These are phyloP conservation scores for Brachionus angularis DNA, from an alignment of 1,140 invertebrate species.

Conservation along the genomic window DNA sequence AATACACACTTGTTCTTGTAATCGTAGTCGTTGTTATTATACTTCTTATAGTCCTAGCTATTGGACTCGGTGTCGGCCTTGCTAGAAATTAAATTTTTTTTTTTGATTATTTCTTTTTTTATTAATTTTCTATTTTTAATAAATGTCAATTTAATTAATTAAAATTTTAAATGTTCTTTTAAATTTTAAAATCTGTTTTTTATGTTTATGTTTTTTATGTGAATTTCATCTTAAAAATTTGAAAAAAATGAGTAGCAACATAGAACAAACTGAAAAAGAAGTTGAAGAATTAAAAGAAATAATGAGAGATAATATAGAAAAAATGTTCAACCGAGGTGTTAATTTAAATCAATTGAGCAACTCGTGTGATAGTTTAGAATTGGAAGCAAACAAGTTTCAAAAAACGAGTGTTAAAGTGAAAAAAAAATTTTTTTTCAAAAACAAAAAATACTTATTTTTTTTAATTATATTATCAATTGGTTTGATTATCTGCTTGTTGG, in stretches of 20 bases:
- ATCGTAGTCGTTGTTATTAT: background rate
- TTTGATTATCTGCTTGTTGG: too few relatives aligned
- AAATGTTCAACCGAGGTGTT: constrained; percentile 15
- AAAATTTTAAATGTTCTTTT: background rate
- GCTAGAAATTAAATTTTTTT: background rate
- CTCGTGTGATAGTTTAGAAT: constrained; percentile 16
- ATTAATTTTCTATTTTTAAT: background rate
- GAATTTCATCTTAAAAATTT: too few relatives aligned
- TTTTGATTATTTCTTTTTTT: background rate
- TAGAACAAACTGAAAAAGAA: background rate
- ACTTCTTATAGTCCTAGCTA: background rate
- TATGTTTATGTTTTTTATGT: background rate
- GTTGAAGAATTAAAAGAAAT: constrained; percentile 15
- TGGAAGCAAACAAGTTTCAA: constrained; percentile 18
- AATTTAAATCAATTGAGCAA: constrained; percentile 10
- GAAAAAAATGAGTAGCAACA: background rate
- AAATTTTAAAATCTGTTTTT: background rate
- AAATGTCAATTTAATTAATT: background rate
- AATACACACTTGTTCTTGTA: background rate
- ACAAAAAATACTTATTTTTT: too few relatives aligned
- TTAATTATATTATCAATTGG: too few relatives aligned
- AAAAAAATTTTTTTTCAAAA: background rate
- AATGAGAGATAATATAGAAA: constrained; percentile 35
- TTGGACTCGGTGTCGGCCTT: background rate
- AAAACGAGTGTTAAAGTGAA: background rate